These are phyloP conservation scores for Pachydiplax longipennis DNA, from an alignment of 2,888 invertebrate genomes.

Conservation along the genomic window DNA sequence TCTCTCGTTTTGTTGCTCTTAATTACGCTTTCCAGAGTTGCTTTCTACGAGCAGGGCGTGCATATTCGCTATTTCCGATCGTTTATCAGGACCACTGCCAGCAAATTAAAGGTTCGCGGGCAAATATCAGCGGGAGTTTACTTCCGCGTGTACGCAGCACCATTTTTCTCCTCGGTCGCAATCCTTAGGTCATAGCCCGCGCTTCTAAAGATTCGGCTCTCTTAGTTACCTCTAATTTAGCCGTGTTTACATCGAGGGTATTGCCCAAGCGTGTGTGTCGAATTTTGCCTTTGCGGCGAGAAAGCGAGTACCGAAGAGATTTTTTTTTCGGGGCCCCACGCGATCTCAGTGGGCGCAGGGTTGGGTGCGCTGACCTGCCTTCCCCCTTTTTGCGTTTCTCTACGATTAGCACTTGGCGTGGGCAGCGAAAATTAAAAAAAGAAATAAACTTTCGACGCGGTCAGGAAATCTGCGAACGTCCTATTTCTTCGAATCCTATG, in stretches of 20 bases:
- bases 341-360: neutral
- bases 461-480: neutral
- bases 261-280: neutral
- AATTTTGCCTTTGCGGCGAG: neutral
- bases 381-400: neutral
- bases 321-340: no score
- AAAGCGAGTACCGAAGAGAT: neutral
- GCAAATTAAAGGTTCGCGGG: neutral
- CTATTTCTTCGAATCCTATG: neutral
- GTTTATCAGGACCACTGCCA: neutral
- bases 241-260: neutral
- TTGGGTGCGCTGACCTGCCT: neutral
- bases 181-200: neutral
- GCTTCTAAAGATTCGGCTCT: neutral
- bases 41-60: neutral
- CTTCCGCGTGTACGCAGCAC: neutral
- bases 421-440: neutral
- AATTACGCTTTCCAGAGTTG: neutral
- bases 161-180: neutral
- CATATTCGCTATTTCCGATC: neutral
- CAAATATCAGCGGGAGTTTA: neutral
- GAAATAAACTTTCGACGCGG: neutral
- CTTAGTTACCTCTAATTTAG: neutral
- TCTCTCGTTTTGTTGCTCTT: neutral
- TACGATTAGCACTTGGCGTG: neutral